Evolutionary conservation across 2,113 vertebrate genomes (phyloP), one percentile per base, ranked within the genome.

Genomic region (Trichomycterus rosablanca): DNA sequence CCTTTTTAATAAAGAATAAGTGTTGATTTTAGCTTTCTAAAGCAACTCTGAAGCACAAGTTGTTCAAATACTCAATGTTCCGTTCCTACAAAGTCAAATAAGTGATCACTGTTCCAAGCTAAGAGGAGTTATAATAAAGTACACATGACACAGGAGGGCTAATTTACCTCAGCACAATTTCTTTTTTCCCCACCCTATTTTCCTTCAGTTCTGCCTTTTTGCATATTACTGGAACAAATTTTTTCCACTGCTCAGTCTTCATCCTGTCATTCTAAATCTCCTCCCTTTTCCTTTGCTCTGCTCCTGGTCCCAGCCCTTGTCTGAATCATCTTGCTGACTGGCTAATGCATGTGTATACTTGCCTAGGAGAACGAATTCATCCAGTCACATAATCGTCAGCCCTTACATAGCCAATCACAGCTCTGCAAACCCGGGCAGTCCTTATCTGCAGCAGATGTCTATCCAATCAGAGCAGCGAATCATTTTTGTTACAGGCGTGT

Each of bases 391-490:
- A 84, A 83, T 22, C 16, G 66, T n/a, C 2, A 12, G 10, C 1
- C 50, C 5, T 11, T 11, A 20, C 54, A 19, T 5, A 62, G 30
- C 86, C 78, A 87, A 85, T 81, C 74, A 1, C 1, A 52, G 51
- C 42, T 11, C 56, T 9, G 63, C 53, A 79, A 81, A 76, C 76
- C 81, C 4, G 59, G 19, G 57, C 57, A 67, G 49, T 68, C 76
- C 76, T 81, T 74, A 71, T 80, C 74, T 76, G 79, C 65, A 56
- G 64, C 12, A 46, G n/a, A 55, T 39, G 51, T 49, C 37, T 76
- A 55, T 71, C 87, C 83, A 83, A 87, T 84, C 66, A 30, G 60
- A 64, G 62, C 16, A 60, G 46, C 37, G 46, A 65, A 78, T 83
- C 30, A 1, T 75, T 63, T 35, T 37, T 60, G 52, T 62, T 53